Evolutionary conservation across 2,797 vertebrate genomes (phyloP), one percentile per base, ranked within the genome.

Genomic region (Neosalanx taihuensis): DNA sequence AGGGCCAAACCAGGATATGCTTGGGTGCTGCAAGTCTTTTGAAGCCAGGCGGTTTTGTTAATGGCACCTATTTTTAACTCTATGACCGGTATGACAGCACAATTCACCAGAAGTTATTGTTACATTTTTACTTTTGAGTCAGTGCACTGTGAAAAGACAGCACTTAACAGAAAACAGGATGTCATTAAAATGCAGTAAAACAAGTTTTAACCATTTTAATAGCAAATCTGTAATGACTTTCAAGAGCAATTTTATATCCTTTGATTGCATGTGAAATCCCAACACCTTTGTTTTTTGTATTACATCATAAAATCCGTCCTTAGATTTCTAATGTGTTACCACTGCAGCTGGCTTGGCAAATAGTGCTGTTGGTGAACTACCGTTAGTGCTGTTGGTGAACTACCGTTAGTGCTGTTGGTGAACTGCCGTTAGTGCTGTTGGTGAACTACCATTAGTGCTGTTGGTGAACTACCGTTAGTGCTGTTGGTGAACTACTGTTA

Each of bases 251-350:
- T 86, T 87, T 67, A 84, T 82, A 83, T 73, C 71, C 72, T 85
- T 84, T 83, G 88, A 89, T 85, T 79, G 65, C 29, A 69, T 58
- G 62, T 62, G 62, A 80, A 90, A 89, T 91, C 87, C 87, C 18
- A 56, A 57, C 1, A 26, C 3, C 9, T 57, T 33, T 31, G 13
- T 29, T 57, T 57, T 30, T 68, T 53, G 88, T 88, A 78, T 79
- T 89, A 86, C 87, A 79, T 86, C 75, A 17, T 90, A 87, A 91
- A 91, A 63, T 6, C 83, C 5, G 70, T 71, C 70, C 51, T 71
- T 76, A 78, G 46, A 61, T 84, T 77, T 77, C 59, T 79, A 75
- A 74, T 66, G 63, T 72, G 67, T 59, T 4, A 31, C 79, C 74
- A 69, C 46, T 49, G 73, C 53, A 72, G 78, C 72, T 72, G 77